Evolutionary conservation across 2,797 vertebrate genomes (phyloP), one percentile per base, ranked within the genome.

Genomic region (Sebastes steindachneri): DNA sequence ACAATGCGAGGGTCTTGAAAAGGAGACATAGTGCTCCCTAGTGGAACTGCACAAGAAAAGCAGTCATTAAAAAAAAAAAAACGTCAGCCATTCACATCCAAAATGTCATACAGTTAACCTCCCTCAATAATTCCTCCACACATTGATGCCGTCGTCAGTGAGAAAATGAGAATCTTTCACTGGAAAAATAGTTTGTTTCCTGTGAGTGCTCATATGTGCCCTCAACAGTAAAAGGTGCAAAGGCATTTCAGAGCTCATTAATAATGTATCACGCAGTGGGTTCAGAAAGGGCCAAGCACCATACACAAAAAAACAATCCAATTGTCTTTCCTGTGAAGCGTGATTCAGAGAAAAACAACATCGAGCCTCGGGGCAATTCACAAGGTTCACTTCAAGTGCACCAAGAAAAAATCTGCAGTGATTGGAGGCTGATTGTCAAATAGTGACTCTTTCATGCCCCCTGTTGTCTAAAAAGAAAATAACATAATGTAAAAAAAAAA

Each of bases 321-420:
- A 88, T 85, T 86, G 83, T 91, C 76, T 85, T 82, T 87, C 17
- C 79, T 73, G 70, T 85, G 87, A 87, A 69, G 77, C 33, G 35
- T 2, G 68, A 89, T 92, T 92, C 75, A 86, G 66, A 88, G 75
- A 84, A 92, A 90, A 93, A 88, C 70, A 87, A 66, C 80, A 72
- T 71, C 9, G 58, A 86, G 82, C 87, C 86, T 74, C 31, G 5
- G 23, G 83, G 88, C 75, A 7, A 86, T 84, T 88, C 68, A 33
- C 70, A 86, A 78, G 84, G 92, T 93, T 93, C 88, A 94, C 65
- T 73, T 77, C 21, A 85, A 94, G 92, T 92, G 87, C 92, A 93
- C 21, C 1, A 31, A 63, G 33, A 25, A 23, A 73, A 71, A 59
- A 77, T 53, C 31, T 75, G 68, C 25, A 66, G 37, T 15, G 21